These are phyloP conservation scores for Pitta sordida DNA, from an alignment of 2,113 vertebrate genomes.

Conservation along the genomic window DNA sequence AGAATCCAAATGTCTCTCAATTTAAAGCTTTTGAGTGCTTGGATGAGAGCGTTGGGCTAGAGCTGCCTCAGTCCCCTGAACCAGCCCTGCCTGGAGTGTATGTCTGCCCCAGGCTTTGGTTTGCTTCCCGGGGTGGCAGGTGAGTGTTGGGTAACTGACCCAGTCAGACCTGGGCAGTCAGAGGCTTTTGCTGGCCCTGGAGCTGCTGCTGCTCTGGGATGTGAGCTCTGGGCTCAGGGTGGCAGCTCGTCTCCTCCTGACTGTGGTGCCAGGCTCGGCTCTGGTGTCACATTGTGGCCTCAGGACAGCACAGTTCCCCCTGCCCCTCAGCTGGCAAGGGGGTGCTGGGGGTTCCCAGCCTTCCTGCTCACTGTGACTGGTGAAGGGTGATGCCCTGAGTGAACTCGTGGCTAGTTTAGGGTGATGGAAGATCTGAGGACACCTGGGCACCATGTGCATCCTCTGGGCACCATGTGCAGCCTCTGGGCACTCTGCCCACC, in stretches of 20 bases:
- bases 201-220: background rate
- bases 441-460: background rate
- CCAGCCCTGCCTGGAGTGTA: background rate
- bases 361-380: fast-evolving
- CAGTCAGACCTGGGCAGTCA: fast-evolving
- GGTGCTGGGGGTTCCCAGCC: fast-evolving
- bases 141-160: fast-evolving
- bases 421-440: background rate
- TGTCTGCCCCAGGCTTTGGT: fast-evolving
- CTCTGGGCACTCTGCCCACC: background rate
- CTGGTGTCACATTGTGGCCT: fast-evolving
- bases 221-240: background rate
- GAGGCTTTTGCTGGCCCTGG: background rate
- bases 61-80: background rate
- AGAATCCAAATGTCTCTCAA: background rate
- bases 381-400: fast-evolving
- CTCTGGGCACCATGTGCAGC: background rate
- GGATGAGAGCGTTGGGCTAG: background rate
- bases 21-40: background rate
- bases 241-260: fast-evolving
- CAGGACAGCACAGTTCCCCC: background rate
- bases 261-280: fast-evolving
- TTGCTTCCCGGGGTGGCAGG: background rate
- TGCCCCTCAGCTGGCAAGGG: fast-evolving
- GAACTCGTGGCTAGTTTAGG: background rate